A percentile compares a stretch with the other conserved stretches of the same genome.
Conservation (phyloP, 2,888 invertebrate species). For the Steromphala cineraria region DNA sequence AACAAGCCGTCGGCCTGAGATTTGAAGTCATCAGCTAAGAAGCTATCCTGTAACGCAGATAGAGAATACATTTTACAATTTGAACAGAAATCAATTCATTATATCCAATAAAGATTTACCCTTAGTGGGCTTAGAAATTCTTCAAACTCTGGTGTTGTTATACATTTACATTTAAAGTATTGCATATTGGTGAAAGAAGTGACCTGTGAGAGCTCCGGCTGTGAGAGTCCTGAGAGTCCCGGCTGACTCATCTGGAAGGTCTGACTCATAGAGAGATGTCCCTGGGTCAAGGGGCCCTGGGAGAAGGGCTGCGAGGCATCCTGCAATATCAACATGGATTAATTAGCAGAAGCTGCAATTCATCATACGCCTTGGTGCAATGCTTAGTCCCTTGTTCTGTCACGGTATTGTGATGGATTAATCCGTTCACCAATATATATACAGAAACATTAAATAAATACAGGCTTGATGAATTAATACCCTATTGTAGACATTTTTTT, state of each 20-base stretch:
- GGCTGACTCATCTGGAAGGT: slow-evolving; percentile 77
- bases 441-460: not conserved
- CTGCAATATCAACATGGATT: slow-evolving; percentile 38
- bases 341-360: not conserved
- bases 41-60: slow-evolving; percentile 84
- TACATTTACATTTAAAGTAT: too few species aligned
- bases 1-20: slow-evolving; percentile 96
- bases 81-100: not conserved
- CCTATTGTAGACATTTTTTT: too few species aligned
- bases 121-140: not conserved
- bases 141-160: not conserved
- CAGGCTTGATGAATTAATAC: not conserved
- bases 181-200: slow-evolving; percentile 21
- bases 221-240: slow-evolving; percentile 79
- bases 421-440: too few species aligned
- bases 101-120: not conserved
- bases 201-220: slow-evolving; percentile 80
- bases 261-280: slow-evolving; percentile 75
- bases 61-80: not conserved
- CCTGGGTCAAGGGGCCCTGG: slow-evolving; percentile 74
- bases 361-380: too few species aligned
- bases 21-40: slow-evolving; percentile 88
- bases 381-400: too few species aligned
- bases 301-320: slow-evolving; percentile 71
- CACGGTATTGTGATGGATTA: too few species aligned